A percentile compares a stretch with the other conserved stretches of the same genome.
These are phyloP conservation scores for Stenodera caucasica DNA, from an alignment of 2,888 invertebrate genomes.

Conservation along the genomic window DNA sequence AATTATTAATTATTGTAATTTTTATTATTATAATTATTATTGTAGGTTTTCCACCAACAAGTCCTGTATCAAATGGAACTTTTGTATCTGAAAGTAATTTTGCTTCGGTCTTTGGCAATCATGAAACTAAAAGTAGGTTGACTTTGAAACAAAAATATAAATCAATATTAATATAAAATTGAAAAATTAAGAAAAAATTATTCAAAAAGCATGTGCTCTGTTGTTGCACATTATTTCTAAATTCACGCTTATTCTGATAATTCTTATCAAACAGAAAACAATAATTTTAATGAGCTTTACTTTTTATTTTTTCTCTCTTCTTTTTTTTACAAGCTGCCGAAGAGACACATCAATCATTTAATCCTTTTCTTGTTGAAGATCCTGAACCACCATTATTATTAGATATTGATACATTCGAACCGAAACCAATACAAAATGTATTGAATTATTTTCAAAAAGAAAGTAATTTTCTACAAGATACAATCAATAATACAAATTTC, in stretches of 20 bases:
- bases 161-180: too few relatives aligned
- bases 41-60: slow-evolving; percentile 53
- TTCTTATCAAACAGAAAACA: neutral
- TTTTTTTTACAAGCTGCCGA: slow-evolving; percentile 54
- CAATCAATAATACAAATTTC: slow-evolving; percentile 9
- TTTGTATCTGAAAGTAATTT: slow-evolving; percentile 88
- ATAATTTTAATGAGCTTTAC: slow-evolving; percentile 30
- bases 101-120: slow-evolving; percentile 82
- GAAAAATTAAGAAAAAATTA: too few relatives aligned
- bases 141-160: too few relatives aligned
- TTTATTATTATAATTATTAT: slow-evolving; percentile 15
- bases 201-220: slow-evolving; percentile 32
- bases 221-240: too few relatives aligned
- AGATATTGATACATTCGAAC: slow-evolving; percentile 42
- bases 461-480: slow-evolving; percentile 25
- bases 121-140: slow-evolving; percentile 59
- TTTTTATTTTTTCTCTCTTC: neutral
- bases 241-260: too few relatives aligned
- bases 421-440: slow-evolving; percentile 50
- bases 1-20: neutral
- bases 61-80: slow-evolving; percentile 57
- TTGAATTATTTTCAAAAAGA: slow-evolving; percentile 53
- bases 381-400: slow-evolving; percentile 47
- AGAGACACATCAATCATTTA: slow-evolving; percentile 44
- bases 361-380: slow-evolving; percentile 54